Percentiles rank a stretch among this genome's conserved stretches.
phyloP scores from a whole-genome alignment of 2,113 vertebrate genomes.

The Nerophis lumbriciformis region DNA sequence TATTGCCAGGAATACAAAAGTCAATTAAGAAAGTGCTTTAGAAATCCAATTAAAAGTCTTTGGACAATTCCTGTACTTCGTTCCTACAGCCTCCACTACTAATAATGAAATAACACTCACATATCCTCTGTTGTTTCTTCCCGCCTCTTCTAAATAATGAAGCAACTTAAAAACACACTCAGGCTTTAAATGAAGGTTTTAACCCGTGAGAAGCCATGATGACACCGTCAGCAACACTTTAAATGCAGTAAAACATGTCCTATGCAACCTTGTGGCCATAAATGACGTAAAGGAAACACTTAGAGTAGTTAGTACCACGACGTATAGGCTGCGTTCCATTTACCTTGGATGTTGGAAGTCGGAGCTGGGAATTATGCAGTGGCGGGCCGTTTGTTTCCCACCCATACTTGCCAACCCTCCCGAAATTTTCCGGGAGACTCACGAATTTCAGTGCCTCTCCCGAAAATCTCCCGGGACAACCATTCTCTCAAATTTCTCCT shows the following conservation, averaged over 20 bases:
- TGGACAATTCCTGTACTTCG: conserved; percentile 60
- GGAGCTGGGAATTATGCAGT: no score
- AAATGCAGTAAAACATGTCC: conserved; percentile 9
- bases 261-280: no score
- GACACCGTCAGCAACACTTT: neutral
- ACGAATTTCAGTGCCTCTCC: no score
- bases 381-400: no score
- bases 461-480: no score
- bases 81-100: conserved; percentile 38
- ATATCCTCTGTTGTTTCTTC: conserved; percentile 27
- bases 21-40: conserved; percentile 68
- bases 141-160: conserved; percentile 62
- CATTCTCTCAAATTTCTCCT: no score
- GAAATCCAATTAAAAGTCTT: conserved; percentile 72
- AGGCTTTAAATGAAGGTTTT: conserved; percentile 58
- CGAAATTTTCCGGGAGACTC: no score
- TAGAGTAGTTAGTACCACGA: no score
- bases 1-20: conserved; percentile 65
- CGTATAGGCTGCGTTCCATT: no score
- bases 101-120: conserved; percentile 65
- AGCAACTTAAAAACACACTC: conserved; percentile 65
- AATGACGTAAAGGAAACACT: no score
- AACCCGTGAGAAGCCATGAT: conserved; percentile 7
- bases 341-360: no score
- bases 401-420: no score